Conservation (phyloP, 2,888 invertebrate genomes). For the Bedellia somnulentella region DNA sequence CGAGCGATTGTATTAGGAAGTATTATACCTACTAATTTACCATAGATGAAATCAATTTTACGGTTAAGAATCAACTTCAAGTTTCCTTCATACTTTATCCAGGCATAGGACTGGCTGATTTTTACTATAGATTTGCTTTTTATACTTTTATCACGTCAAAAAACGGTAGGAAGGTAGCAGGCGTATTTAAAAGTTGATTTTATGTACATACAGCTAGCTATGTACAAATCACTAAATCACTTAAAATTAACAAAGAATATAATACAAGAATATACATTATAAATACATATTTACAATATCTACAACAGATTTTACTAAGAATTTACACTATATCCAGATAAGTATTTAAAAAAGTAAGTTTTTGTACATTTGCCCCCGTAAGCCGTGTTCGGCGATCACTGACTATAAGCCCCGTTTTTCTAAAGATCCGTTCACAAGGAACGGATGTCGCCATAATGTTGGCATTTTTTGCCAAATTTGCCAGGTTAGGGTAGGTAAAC, state of each 20-base stretch:
- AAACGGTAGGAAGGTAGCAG: too few species aligned
- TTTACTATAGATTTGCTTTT: too few species aligned
- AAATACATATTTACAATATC: background rate
- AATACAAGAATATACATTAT: background rate
- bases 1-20: too few species aligned
- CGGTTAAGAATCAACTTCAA: too few species aligned
- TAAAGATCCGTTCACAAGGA: constrained; percentile 2
- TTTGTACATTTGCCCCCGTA: background rate
- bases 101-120: too few species aligned
- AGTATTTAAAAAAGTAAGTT: background rate
- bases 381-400: constrained; percentile 1
- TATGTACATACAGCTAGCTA: background rate
- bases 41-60: too few species aligned
- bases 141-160: too few species aligned
- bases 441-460: constrained; percentile 2
- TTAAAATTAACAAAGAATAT: background rate
- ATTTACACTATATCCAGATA: background rate
- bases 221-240: background rate
- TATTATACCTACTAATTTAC: too few species aligned
- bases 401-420: constrained; percentile 1
- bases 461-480: background rate
- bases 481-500: background rate
- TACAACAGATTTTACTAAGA: background rate
- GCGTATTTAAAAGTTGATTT: constrained; percentile 1
- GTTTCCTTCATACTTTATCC: too few species aligned